Percentiles rank a stretch among this genome's conserved stretches.
Evolutionary conservation across 2,113 vertebrate genomes (phyloP).

Genomic region (Anhinga rufa): DNA sequence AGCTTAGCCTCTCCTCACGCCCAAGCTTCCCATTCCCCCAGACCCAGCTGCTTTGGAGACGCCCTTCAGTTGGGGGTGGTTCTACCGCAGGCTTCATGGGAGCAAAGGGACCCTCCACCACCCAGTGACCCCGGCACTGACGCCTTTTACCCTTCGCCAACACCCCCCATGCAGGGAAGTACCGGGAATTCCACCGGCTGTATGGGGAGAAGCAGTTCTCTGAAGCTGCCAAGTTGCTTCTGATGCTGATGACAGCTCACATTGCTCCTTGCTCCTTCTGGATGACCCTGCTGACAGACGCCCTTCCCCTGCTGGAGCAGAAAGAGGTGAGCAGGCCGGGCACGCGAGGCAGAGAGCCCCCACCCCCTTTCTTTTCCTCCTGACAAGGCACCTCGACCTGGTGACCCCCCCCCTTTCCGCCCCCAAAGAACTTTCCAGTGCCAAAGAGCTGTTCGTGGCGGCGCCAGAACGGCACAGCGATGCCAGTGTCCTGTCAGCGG

Average conservation of each 20-base stretch:
- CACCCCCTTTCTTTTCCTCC: too few species aligned
- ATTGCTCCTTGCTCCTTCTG: conserved; percentile 94
- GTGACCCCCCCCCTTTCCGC: not conserved
- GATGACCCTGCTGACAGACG: conserved; percentile 92
- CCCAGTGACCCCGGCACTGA: not conserved
- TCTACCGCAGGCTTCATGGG: not conserved
- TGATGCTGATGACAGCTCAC: conserved; percentile 93
- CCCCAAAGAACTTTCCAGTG: not conserved
- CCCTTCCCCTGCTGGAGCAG: conserved; percentile 93
- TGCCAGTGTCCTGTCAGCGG: not conserved
- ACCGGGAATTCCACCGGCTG: conserved; percentile 92
- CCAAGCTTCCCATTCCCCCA: not conserved
- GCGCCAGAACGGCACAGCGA: not conserved
- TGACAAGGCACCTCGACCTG: not conserved
- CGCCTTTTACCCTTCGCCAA: not conserved
- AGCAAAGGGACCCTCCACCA: not conserved
- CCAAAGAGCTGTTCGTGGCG: not conserved
- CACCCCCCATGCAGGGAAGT: conserved; percentile 72
- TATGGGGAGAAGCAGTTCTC: conserved; percentile 85
- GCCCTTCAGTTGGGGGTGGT: accelerated
- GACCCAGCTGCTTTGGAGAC: not conserved
- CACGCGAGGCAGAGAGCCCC: accelerated
- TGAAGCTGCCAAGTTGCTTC: conserved; percentile 85
- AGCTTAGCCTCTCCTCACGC: not conserved
- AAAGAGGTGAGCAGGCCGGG: conserved; percentile 77